These are phyloP conservation scores for Agapornis canus DNA, from an alignment of 2,797 vertebrate species.

Conservation along the genomic window DNA sequence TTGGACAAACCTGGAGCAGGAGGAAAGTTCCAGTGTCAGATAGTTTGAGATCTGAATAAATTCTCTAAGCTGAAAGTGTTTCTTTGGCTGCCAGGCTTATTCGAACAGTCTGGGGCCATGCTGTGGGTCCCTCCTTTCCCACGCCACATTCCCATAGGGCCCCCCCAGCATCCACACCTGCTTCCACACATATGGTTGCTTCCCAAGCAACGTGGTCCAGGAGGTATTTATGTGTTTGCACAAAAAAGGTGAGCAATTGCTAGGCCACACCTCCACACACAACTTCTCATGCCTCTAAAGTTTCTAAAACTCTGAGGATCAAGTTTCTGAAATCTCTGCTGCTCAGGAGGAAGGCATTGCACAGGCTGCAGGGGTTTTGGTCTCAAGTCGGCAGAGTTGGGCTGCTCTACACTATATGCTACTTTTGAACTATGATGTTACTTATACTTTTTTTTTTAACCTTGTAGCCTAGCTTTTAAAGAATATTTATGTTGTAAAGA, in stretches of 20 bases:
- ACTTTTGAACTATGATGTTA: neutral
- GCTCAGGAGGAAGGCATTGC: neutral
- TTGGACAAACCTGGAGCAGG: fast-evolving
- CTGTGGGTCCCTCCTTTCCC: neutral
- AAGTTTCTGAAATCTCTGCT: neutral
- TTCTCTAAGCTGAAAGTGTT: neutral
- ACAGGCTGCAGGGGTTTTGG: neutral
- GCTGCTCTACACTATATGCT: fast-evolving
- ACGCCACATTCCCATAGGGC: neutral
- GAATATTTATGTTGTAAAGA: neutral
- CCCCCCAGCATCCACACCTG: neutral
- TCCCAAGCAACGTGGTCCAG: neutral
- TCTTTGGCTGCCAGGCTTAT: neutral
- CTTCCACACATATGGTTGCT: neutral
- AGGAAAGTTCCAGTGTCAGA: neutral
- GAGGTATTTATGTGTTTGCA: neutral
- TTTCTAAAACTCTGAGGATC: slow-evolving; percentile 4
- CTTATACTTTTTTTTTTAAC: neutral
- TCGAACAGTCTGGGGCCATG: fast-evolving
- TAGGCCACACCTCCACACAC: neutral
- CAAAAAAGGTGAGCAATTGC: slow-evolving; percentile 34
- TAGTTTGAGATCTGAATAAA: neutral
- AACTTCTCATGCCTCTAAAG: slow-evolving; percentile 57
- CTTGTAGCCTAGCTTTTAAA: neutral
- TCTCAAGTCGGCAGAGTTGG: fast-evolving